A percentile compares a stretch with the other conserved stretches of the same genome.
Conservation (phyloP, 2,888 invertebrate species). For the Carterocephalus palaemon region DNA sequence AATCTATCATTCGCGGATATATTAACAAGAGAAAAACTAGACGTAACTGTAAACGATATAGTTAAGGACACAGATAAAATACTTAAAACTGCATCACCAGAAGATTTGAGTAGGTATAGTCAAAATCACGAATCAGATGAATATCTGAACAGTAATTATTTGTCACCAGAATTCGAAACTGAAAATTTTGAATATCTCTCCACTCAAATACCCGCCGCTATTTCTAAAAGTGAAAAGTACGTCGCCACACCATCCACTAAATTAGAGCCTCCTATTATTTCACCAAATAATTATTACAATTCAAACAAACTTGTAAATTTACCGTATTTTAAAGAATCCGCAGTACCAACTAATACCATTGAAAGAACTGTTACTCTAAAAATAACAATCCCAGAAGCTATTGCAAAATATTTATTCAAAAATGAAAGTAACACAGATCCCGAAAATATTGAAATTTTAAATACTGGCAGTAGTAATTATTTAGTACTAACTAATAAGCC, state of each 20-base stretch:
- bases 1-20: constrained; percentile 64
- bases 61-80: constrained; percentile 60
- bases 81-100: constrained; percentile 51
- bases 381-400: constrained; percentile 68
- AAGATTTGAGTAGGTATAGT: constrained; percentile 42
- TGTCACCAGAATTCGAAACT: constrained; percentile 39
- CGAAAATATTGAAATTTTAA: constrained; percentile 64
- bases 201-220: constrained; percentile 41
- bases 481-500: constrained; percentile 59
- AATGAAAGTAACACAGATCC: constrained; percentile 50
- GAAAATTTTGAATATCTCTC: constrained; percentile 57
- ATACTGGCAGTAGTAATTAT: constrained; percentile 70
- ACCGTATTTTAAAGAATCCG: constrained; percentile 58
- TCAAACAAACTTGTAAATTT: constrained; percentile 53
- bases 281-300: constrained; percentile 37
- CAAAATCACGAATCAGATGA: constrained; percentile 32
- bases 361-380: constrained; percentile 70
- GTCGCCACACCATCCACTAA: constrained; percentile 48
- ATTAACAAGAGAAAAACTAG: constrained; percentile 64
- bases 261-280: constrained; percentile 57
- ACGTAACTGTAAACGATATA: constrained; percentile 61
- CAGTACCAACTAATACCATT: constrained; percentile 56
- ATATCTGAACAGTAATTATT: constrained; percentile 40
- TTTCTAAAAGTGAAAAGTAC: constrained; percentile 47
- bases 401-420: constrained; percentile 63